Base-by-base conservation (phyloP, 2,888 invertebrate genomes). In the Watsonalla cultraria region DNA sequence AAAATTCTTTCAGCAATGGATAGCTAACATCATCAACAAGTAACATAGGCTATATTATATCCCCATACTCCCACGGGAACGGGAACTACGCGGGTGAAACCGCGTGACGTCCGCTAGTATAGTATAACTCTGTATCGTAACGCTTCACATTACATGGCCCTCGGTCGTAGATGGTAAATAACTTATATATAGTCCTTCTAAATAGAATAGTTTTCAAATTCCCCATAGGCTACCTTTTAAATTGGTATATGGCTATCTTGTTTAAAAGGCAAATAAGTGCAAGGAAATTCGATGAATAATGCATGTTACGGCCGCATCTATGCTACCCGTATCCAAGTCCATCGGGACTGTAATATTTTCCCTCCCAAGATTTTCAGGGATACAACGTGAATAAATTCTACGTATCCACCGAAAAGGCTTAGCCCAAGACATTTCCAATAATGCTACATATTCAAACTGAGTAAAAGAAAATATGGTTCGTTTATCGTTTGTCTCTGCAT, bases 321-420 rank as follows among this genome's bases (percentile, higher is more conserved):
- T 55, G 42, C 54, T 57, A 58, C 57, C 59, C 58, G 59, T 63
- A 62, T 60, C 65, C 60, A 46, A 65, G 71, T 69, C 69, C 65
- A 63, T 71, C 69, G 65, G 49, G 51, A 51, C 51, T 59, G 60
- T 62, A 66, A 61, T 65, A 61, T 64, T 64, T 65, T 63, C 62
- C 54, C 51, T 11, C 5, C 53, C 15, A 45, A 50, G 64, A 66
- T 71, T 72, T 71, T 68, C 64, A 56, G 59, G 65, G 66, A 61
- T 59, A 66, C 65, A 72, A 74, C 77, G 78, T 80, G 79, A 80
- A 80, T 78, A 80, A 72, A 78, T 78, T 76, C 68, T 60, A 54
- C 48, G 54, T 64, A 70, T 66, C 65, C 59, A 46, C 54, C 56
- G 58, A 60, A 73, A 68, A 59, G 61, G 73, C 70, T 75, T 72